Conservation (phyloP, 2,888 invertebrate genomes). For the Gari tellinella region DNA sequence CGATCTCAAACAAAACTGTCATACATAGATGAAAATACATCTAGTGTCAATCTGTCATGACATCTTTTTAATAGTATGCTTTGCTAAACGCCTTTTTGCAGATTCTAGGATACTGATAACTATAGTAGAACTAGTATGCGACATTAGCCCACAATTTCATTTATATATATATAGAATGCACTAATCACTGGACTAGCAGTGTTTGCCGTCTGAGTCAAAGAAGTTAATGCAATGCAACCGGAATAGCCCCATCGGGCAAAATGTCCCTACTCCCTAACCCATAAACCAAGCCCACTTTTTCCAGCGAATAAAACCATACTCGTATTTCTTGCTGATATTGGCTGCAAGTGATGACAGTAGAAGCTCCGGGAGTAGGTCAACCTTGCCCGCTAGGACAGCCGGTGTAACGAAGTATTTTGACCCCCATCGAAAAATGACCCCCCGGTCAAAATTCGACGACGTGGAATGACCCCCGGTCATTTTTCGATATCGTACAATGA, state of each 20-base stretch:
- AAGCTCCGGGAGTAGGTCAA: no score
- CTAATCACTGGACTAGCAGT: neutral
- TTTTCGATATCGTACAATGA: no score
- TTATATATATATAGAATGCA: neutral
- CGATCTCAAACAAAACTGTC: constrained; percentile 6
- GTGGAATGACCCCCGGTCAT: no score
- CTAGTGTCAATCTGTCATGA: constrained; percentile 7
- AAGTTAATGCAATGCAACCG: neutral
- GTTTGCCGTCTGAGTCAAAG: neutral
- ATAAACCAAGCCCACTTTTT: no score
- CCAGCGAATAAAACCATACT: no score
- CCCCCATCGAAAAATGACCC: no score
- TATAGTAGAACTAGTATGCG: neutral
- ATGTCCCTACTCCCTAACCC: no score
- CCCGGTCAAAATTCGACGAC: no score
- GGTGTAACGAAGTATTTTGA: no score
- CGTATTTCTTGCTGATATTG: no score
- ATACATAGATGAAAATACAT: neutral
- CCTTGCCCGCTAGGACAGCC: no score
- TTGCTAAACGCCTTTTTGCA: constrained; percentile 16
- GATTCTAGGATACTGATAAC: constrained; percentile 29
- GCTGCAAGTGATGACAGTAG: no score
- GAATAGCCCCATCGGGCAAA: constrained; percentile 1
- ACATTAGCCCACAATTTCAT: constrained; percentile 5
- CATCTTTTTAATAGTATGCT: constrained; percentile 6